Percentiles rank a stretch among this genome's conserved stretches.
Evolutionary conservation across 2,888 invertebrate genomes (phyloP).

Genomic region (Tetramorium bicarinatum): DNA sequence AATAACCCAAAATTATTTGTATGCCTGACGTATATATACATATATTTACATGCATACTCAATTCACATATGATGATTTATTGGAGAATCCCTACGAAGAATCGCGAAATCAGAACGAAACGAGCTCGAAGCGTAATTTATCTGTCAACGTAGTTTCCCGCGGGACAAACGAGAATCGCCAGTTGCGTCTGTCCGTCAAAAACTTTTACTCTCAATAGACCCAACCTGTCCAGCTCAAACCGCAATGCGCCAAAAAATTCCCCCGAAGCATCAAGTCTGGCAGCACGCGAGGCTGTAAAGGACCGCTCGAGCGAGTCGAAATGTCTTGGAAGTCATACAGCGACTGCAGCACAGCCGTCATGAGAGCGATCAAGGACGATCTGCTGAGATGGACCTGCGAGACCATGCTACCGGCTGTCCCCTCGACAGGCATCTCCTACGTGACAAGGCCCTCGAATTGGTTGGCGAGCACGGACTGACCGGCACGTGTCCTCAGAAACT

Average conservation of each 20-base stretch:
- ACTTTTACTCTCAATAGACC: constrained; percentile 16
- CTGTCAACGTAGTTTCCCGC: constrained; percentile 21
- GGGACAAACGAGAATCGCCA: constrained; percentile 48
- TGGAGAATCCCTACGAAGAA: neutral
- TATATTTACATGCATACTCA: neutral
- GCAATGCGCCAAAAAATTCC: constrained; percentile 21
- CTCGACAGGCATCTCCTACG: constrained; percentile 73
- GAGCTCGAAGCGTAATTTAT: neutral
- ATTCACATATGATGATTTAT: neutral
- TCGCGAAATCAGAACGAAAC: constrained; percentile 2
- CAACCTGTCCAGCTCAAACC: neutral
- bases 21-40: neutral
- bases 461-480: constrained; percentile 63
- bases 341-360: constrained; percentile 42
- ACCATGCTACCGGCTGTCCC: constrained; percentile 76
- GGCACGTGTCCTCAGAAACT: constrained; percentile 63
- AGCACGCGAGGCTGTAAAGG: neutral
- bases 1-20: neutral
- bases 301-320: neutral
- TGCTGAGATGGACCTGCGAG: constrained; percentile 80
- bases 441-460: constrained; percentile 75
- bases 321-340: neutral
- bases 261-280: neutral
- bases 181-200: constrained; percentile 24
- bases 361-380: constrained; percentile 70